Conservation (phyloP, 2,888 invertebrate genomes). For the Pimpla rufipes region DNA sequence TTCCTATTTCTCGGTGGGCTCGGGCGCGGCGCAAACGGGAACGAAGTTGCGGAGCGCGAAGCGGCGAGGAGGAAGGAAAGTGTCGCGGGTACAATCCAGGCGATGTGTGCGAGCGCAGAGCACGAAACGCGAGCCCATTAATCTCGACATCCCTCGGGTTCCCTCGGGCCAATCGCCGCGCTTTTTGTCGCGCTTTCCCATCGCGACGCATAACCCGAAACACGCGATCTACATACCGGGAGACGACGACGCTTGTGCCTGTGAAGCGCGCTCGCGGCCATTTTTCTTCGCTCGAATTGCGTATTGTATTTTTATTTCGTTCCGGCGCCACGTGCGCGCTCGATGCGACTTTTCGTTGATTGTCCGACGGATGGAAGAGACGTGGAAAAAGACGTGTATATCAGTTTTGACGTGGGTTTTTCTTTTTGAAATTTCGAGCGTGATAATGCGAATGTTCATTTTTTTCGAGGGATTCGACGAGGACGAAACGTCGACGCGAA, state of each 20-base stretch:
- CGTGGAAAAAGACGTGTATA: not conserved
- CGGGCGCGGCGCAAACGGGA: conserved; percentile 14
- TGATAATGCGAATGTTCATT: too few relatives aligned
- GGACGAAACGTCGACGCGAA: too few relatives aligned
- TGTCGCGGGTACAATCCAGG: not conserved
- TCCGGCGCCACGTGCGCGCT: conserved; percentile 29
- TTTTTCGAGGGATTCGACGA: too few relatives aligned
- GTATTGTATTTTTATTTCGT: conserved; percentile 22
- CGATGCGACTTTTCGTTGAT: not conserved
- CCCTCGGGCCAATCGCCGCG: not conserved
- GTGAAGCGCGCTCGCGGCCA: not conserved
- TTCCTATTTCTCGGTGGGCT: not conserved
- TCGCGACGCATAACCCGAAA: not conserved
- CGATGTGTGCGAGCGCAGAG: not conserved
- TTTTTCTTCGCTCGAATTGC: conserved; percentile 7
- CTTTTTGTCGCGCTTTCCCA: conserved; percentile 1
- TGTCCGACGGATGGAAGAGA: not conserved
- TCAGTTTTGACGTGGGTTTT: not conserved
- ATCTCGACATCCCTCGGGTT: not conserved
- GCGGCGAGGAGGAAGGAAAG: conserved; percentile 33
- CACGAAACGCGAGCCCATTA: conserved; percentile 50
- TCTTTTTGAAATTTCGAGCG: too few relatives aligned
- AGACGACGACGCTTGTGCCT: conserved; percentile 25
- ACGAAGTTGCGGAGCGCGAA: conserved; percentile 31
- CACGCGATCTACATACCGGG: not conserved